phyloP scores from a whole-genome alignment of 2,797 vertebrate genomes.

The Enteromius treurensis region DNA sequence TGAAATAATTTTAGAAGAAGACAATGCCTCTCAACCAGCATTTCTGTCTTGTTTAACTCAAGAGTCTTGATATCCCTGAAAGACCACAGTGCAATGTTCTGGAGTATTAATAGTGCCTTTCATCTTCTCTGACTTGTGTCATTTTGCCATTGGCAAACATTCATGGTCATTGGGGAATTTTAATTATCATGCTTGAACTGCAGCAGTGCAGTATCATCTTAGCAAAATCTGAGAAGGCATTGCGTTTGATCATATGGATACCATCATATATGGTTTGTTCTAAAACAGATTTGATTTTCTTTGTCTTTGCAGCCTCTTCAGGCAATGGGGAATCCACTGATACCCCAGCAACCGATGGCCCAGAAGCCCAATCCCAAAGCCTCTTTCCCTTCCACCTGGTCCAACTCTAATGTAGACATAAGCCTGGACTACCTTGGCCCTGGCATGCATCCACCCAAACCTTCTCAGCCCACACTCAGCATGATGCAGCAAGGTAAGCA shows the following conservation, averaged over 20 bases:
- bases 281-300: slow-evolving; percentile 26
- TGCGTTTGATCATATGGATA: background rate
- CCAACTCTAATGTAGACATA: slow-evolving; percentile 95
- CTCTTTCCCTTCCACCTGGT: slow-evolving; percentile 92
- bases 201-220: slow-evolving; percentile 17
- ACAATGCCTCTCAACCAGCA: slow-evolving; percentile 40
- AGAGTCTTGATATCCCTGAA: slow-evolving; percentile 45
- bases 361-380: slow-evolving; percentile 83
- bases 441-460: slow-evolving; percentile 91
- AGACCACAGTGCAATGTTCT: slow-evolving; percentile 40
- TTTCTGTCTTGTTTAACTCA: slow-evolving; percentile 39
- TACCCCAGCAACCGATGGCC: slow-evolving; percentile 80
- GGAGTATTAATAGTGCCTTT: slow-evolving; percentile 19
- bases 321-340: slow-evolving; percentile 80
- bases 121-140: slow-evolving; percentile 24
- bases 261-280: background rate
- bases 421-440: slow-evolving; percentile 95
- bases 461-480: slow-evolving; percentile 90
- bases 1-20: slow-evolving; percentile 46
- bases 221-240: background rate
- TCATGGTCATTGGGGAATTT: slow-evolving; percentile 5
- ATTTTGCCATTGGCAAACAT: slow-evolving; percentile 30
- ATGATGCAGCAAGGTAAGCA: slow-evolving; percentile 83
- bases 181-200: slow-evolving; percentile 32
- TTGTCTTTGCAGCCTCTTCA: slow-evolving; percentile 80